phyloP scores from a whole-genome alignment of 2,888 invertebrate genomes.

The Hymenopus coronatus region DNA sequence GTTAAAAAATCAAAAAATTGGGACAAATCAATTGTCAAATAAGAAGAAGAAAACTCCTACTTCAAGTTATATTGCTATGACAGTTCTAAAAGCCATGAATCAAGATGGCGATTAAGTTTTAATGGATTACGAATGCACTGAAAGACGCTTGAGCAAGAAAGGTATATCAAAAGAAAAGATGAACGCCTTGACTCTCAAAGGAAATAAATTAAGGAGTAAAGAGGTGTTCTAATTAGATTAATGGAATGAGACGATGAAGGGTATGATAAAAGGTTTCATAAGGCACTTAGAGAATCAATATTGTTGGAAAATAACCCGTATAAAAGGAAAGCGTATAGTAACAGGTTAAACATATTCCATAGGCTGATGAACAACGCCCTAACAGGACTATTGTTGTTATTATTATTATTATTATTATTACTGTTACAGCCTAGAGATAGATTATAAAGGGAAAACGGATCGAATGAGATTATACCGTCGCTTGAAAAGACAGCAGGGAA shows the following conservation, averaged over 20 bases:
- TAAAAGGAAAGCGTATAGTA: too few relatives aligned
- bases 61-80: neutral
- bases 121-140: neutral
- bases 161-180: neutral
- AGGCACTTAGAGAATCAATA: neutral
- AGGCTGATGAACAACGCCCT: too few relatives aligned
- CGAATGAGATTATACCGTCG: too few relatives aligned
- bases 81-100: neutral
- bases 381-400: too few relatives aligned
- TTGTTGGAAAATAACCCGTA: neutral
- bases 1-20: neutral
- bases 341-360: too few relatives aligned
- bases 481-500: too few relatives aligned
- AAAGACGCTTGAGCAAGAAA: neutral
- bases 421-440: too few relatives aligned
- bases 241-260: neutral
- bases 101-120: neutral
- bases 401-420: too few relatives aligned
- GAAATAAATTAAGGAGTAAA: neutral
- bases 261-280: neutral
- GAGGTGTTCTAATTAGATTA: neutral
- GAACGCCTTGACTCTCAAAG: neutral
- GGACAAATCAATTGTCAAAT: neutral
- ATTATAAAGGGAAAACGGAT: too few relatives aligned
- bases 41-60: neutral